Evolutionary conservation across 1,140 invertebrate species (phyloP).

Genomic region (Leptinotarsa texana): DNA sequence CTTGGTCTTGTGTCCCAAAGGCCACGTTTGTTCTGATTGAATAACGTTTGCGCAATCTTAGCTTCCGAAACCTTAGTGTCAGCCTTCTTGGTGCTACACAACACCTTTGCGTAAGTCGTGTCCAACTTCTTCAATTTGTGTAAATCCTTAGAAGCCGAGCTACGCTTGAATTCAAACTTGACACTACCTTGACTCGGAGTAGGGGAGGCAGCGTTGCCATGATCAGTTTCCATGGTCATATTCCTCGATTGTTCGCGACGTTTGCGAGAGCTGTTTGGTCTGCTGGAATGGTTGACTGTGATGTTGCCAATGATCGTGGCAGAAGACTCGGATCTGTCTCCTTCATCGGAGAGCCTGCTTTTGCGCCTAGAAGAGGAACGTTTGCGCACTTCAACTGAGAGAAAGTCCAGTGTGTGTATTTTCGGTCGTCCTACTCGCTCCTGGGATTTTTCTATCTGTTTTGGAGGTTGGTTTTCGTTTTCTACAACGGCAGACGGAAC

Average conservation of each 20-base stretch:
- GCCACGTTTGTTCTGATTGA: too few species aligned
- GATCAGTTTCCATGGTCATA: slow-evolving; percentile 25
- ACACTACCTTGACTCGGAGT: slow-evolving; percentile 59
- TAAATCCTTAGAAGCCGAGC: slow-evolving; percentile 77
- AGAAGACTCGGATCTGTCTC: slow-evolving; percentile 66
- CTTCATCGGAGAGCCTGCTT: slow-evolving; percentile 59
- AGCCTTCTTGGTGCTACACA: slow-evolving; percentile 63
- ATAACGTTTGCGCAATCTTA: too few species aligned
- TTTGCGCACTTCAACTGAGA: slow-evolving; percentile 64
- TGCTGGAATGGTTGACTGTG: slow-evolving; percentile 62
- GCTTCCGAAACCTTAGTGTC: slow-evolving; percentile 39
- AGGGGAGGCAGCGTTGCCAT: slow-evolving; percentile 56
- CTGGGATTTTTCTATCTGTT: slow-evolving; percentile 46
- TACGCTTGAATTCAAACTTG: slow-evolving; percentile 67
- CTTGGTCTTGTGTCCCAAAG: too few species aligned
- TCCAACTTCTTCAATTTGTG: slow-evolving; percentile 79
- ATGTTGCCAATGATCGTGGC: slow-evolving; percentile 62
- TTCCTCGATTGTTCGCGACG: slow-evolving; percentile 38
- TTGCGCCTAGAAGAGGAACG: slow-evolving; percentile 66
- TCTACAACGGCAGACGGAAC: slow-evolving; percentile 60
- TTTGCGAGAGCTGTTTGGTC: slow-evolving; percentile 61
- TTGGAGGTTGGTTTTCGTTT: slow-evolving; percentile 52
- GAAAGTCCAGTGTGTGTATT: slow-evolving; percentile 67
- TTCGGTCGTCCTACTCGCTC: slow-evolving; percentile 61
- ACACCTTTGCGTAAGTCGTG: slow-evolving; percentile 80